Conservation (phyloP, 2,113 vertebrate species). For the Pheucticus melanocephalus region DNA sequence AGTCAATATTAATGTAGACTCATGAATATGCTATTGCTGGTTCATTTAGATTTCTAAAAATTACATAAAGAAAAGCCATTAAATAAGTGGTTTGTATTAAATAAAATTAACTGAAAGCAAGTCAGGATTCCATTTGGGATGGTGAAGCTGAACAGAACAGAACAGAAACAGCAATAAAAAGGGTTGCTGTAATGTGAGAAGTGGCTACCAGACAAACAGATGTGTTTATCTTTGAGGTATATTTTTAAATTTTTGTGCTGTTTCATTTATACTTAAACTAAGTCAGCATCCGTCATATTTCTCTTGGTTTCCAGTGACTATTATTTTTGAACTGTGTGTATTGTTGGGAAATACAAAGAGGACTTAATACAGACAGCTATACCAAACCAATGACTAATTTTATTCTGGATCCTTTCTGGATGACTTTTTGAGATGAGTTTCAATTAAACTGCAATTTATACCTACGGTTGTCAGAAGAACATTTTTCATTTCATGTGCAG, state of each 20-base stretch:
- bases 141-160: not conserved
- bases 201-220: slow-evolving; percentile 13
- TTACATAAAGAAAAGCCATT: not conserved
- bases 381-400: slow-evolving; percentile 22
- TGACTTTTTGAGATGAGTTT: not conserved
- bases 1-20: not conserved
- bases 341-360: not conserved
- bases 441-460: not conserved
- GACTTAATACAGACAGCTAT: not conserved
- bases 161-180: not conserved
- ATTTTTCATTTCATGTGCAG: not conserved
- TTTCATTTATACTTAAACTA: not conserved
- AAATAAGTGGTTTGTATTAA: not conserved
- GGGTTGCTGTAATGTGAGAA: not conserved
- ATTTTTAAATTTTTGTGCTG: not conserved
- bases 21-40: not conserved
- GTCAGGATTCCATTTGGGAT: not conserved
- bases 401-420: not conserved
- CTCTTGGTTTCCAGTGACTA: not conserved
- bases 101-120: not conserved
- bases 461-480: not conserved
- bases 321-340: not conserved
- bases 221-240: slow-evolving; percentile 1
- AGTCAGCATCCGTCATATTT: not conserved
- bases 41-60: slow-evolving; percentile 3